Percentiles rank a stretch among this genome's conserved stretches.
phyloP scores from a whole-genome alignment of 1,140 invertebrate genomes.

The Drosophila suzukii region DNA sequence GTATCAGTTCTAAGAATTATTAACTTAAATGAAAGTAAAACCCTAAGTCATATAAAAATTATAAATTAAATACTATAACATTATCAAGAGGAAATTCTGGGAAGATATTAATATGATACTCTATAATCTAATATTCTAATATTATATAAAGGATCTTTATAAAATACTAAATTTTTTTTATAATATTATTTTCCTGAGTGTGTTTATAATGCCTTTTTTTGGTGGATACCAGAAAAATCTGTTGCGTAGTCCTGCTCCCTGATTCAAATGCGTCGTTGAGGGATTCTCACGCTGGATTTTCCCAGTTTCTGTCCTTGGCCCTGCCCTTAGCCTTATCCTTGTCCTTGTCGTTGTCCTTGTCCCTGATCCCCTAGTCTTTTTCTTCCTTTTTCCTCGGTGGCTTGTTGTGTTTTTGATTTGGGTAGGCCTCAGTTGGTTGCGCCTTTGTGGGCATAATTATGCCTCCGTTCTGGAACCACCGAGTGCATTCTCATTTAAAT shows the following conservation, averaged over 20 bases:
- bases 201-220: not conserved
- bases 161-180: not conserved
- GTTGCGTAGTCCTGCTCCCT: slow-evolving; percentile 44
- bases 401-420: slow-evolving; percentile 69
- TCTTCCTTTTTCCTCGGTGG: slow-evolving; percentile 45
- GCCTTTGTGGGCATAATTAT: slow-evolving; percentile 49
- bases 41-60: no score
- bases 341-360: slow-evolving; percentile 57
- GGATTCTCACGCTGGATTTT: slow-evolving; percentile 58
- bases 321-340: slow-evolving; percentile 45
- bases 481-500: slow-evolving; percentile 75
- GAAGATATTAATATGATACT: no score
- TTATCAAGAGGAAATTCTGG: no score
- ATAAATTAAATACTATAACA: no score
- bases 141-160: no score
- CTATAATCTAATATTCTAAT: no score
- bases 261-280: slow-evolving; percentile 37
- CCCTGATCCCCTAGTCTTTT: slow-evolving; percentile 31
- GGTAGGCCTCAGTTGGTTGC: slow-evolving; percentile 58
- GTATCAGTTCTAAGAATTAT: not conserved
- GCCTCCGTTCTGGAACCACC: slow-evolving; percentile 30
- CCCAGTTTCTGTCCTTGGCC: slow-evolving; percentile 43
- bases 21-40: no score
- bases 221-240: slow-evolving; percentile 51
- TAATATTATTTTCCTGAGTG: slow-evolving; percentile 1